A percentile compares a stretch with the other conserved stretches of the same genome.
phyloP scores from a whole-genome alignment of 2,113 vertebrate genomes.

The Microtus oregoni region DNA sequence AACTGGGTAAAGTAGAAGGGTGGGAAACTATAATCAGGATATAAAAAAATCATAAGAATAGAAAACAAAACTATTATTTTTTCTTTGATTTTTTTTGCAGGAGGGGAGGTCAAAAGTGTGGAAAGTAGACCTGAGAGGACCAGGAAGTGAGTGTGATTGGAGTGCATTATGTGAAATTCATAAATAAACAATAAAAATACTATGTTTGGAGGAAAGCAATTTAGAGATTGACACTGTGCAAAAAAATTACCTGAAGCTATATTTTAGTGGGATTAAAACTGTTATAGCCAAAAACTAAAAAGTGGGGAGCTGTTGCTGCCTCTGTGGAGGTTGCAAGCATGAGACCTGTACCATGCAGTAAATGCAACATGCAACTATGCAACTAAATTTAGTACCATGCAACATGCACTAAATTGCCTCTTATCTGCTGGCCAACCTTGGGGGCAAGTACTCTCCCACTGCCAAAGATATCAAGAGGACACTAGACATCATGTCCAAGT shows the following conservation, averaged over 20 bases:
- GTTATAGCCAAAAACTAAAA: background rate
- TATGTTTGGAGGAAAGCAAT: background rate
- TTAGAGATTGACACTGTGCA: background rate
- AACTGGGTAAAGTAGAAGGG: no score
- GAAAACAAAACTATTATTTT: background rate
- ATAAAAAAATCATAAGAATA: no score
- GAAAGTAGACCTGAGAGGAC: background rate
- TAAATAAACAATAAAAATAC: background rate
- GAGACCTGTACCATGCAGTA: background rate
- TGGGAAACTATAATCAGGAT: no score
- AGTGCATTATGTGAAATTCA: background rate
- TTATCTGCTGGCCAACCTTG: background rate
- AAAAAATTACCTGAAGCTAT: background rate
- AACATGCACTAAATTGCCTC: background rate
- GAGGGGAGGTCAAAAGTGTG: no score
- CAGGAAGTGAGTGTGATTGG: background rate
- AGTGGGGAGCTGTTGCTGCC: background rate
- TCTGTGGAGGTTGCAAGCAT: background rate
- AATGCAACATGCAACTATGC: no score
- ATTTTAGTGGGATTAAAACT: background rate
- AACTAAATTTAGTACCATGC: no score
- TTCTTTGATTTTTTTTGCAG: background rate
- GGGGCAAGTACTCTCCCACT: background rate
- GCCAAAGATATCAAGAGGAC: background rate
- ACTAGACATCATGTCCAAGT: background rate